Conservation (phyloP, 2,797 vertebrate genomes). For the Gephyroberyx darwinii region DNA sequence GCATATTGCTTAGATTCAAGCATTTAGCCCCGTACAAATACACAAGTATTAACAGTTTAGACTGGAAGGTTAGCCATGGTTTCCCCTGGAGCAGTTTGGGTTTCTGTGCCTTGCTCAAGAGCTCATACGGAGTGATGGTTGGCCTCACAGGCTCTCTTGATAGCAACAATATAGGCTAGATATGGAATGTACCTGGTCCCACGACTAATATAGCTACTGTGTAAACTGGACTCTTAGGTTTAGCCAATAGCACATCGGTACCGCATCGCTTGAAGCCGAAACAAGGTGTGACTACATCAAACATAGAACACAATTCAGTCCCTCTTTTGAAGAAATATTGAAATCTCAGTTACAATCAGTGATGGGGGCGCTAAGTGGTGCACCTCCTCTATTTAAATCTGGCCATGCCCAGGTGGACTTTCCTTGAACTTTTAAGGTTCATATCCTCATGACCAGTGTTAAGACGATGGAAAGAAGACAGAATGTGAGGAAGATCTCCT, state of each 20-base stretch:
- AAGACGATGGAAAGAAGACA: neutral
- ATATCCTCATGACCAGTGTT: neutral
- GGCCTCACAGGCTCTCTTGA: neutral
- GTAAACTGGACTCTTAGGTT: neutral
- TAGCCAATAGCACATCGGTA: constrained; percentile 3
- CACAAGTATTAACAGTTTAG: neutral
- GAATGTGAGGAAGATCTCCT: neutral
- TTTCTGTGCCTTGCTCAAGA: neutral
- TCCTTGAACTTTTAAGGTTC: neutral
- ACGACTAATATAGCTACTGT: neutral
- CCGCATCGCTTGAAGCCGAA: neutral
- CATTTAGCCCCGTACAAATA: neutral
- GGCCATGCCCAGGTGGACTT: neutral
- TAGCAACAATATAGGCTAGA: neutral
- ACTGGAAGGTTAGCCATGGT: neutral
- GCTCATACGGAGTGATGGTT: neutral
- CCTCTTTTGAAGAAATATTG: neutral
- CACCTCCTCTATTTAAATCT: no score
- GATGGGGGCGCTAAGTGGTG: neutral
- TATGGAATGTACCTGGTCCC: neutral
- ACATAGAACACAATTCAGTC: neutral
- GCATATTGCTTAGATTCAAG: neutral
- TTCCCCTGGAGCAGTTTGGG: constrained; percentile 5
- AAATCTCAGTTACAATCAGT: neutral
- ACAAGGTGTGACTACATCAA: neutral